Percentiles rank a stretch among this genome's conserved stretches.
phyloP scores from a whole-genome alignment of 2,888 invertebrate species.

The Branchellion lobata region DNA sequence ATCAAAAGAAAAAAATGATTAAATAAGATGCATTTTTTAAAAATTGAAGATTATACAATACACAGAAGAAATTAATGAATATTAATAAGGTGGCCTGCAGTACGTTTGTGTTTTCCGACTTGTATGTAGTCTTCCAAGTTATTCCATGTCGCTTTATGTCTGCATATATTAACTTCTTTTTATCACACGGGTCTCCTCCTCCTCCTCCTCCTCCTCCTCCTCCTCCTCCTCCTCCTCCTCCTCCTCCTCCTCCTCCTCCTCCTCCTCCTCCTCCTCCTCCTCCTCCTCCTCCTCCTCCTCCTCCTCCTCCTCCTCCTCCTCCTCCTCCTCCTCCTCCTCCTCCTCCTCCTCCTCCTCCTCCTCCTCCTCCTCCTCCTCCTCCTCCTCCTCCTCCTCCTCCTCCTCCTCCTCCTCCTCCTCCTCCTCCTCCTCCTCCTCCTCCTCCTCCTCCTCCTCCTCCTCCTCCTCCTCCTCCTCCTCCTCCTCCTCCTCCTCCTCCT shows the following conservation, averaged over 20 bases:
- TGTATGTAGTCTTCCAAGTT: neutral
- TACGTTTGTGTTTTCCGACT: neutral
- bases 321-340: conserved; percentile 14
- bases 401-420: no score
- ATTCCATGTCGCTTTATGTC: neutral
- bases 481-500: conserved; percentile 14
- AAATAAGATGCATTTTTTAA: neutral
- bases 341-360: conserved; percentile 14
- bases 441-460: conserved; percentile 14
- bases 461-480: conserved; percentile 14
- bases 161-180: neutral
- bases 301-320: no score
- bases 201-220: conserved; percentile 14
- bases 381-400: no score
- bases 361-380: conserved; percentile 14
- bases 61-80: conserved; percentile 5
- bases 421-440: no score
- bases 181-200: conserved; percentile 2
- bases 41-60: conserved; percentile 10
- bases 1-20: neutral
- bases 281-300: no score
- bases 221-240: conserved; percentile 14
- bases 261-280: no score
- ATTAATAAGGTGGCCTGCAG: neutral
- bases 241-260: no score